Conservation (phyloP, 2,888 invertebrate species). For the Sphaerolaimus hirsutus region DNA sequence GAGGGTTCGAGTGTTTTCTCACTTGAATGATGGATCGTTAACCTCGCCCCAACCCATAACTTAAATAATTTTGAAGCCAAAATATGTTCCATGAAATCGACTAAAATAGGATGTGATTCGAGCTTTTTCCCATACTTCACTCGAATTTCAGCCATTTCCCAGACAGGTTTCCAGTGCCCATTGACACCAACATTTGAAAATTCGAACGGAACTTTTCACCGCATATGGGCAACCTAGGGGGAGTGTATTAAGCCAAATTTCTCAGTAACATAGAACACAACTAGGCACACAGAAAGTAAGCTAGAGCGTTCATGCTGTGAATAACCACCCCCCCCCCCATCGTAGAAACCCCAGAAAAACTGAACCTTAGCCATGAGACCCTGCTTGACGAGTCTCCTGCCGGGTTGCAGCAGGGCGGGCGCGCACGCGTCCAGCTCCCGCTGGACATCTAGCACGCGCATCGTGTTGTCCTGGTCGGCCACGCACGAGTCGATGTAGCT, state of each 20-base stretch:
- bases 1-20: neutral
- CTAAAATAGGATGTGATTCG: too few species aligned
- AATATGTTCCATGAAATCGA: neutral
- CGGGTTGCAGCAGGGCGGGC: constrained; percentile 43
- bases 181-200: too few species aligned
- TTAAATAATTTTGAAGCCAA: neutral
- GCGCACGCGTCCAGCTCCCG: constrained; percentile 38
- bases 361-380: constrained; percentile 25
- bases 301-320: too few species aligned
- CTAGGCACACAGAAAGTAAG: constrained; percentile 31
- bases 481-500: constrained; percentile 47
- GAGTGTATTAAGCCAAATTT: too few species aligned
- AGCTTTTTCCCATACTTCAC: too few species aligned
- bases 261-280: too few species aligned
- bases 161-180: too few species aligned
- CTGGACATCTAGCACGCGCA: constrained; percentile 43
- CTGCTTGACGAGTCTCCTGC: constrained; percentile 44
- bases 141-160: too few species aligned
- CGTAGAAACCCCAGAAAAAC: constrained; percentile 17
- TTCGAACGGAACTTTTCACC: too few species aligned
- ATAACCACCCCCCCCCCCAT: constrained; percentile 28
- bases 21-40: neutral
- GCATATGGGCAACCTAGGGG: too few species aligned
- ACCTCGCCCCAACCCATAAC: neutral
- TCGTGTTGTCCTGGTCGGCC: constrained; percentile 46